Base-by-base conservation (phyloP, 2,113 vertebrate genomes). In the Bubo scandiacus region DNA sequence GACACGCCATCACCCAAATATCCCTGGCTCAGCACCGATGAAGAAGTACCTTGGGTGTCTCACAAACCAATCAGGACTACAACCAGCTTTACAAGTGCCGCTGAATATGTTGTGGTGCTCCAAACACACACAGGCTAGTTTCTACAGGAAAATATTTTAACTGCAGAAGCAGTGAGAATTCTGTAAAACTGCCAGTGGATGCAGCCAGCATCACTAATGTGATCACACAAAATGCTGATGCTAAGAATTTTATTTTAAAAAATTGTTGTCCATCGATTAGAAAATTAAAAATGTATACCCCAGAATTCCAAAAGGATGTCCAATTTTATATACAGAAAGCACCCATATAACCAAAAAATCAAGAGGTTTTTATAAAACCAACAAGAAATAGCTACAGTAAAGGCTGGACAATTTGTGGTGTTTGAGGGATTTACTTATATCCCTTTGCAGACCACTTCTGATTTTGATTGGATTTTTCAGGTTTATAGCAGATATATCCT, bases 1-100 rank as follows among this genome's bases (percentile, higher is more conserved):
- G n/a, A 67, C 0, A 0, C 21, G 15, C 13, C 19, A 4, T 34
- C 67, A 14, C 8, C 51, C 40, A 12, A 25, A 15, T 12, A 17
- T 27, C 30, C 43, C 71, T 66, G 54, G 58, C 30, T 38, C 62
- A 55, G 32, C n/a, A 34, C 8, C 8, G 43, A 34, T 23, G 36
- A 43, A 79, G 27, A 9, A 90, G 6, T 8, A 21, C 81, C 14
- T 40, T 11, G 17, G 29, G 27, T 6, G 12, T 71, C 49, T 81
- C 49, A 25, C 27, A 52, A 36, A 49, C 47, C n/a, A 61, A 5
- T n/a, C n/a, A 67, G 45, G 32, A 85, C 57, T 30, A 62, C 15
- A 67, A 9, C 4, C 52, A 68, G 45, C 42, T 77, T 43, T 59
- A 66, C 11, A 91, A 83, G 51, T 73, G 58, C 30, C 49, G 49